A percentile compares a stretch with the other conserved stretches of the same genome.
Conservation (phyloP, 1,140 invertebrate species). For the Zaprionus nigranus region DNA sequence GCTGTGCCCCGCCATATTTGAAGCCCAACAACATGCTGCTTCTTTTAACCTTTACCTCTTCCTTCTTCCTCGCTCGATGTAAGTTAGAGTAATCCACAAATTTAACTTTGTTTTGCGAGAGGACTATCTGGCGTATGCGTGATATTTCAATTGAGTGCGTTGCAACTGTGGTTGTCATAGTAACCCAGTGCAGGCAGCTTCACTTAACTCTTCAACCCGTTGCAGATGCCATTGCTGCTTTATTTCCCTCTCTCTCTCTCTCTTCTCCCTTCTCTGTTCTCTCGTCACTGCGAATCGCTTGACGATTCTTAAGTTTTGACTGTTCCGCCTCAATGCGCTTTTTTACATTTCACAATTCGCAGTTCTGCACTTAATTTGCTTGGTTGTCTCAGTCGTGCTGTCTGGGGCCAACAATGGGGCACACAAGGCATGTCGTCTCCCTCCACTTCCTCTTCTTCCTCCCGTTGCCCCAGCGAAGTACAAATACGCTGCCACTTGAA, state of each 20-base stretch:
- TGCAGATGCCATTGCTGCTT: too few relatives aligned
- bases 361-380: conserved; percentile 40
- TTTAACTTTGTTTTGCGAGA: neutral
- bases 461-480: neutral
- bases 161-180: conserved; percentile 26
- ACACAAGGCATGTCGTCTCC: neutral
- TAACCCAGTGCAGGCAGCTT: neutral
- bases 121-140: conserved; percentile 54
- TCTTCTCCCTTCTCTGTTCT: neutral
- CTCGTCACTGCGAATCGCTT: neutral
- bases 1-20: too few relatives aligned
- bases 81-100: neutral
- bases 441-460: neutral
- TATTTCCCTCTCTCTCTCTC: neutral
- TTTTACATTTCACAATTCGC: neutral
- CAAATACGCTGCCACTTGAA: conserved; percentile 66
- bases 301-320: neutral
- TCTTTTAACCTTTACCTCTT: neutral
- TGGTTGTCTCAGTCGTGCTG: conserved; percentile 8
- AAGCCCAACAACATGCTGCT: neutral
- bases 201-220: too few relatives aligned
- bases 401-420: neutral
- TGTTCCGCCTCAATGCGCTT: neutral
- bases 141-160: conserved; percentile 65
- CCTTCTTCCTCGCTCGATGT: too few relatives aligned